Evolutionary conservation across 2,888 invertebrate genomes (phyloP), one percentile per base, ranked within the genome.

Genomic region (Hybos culiciformis): DNA sequence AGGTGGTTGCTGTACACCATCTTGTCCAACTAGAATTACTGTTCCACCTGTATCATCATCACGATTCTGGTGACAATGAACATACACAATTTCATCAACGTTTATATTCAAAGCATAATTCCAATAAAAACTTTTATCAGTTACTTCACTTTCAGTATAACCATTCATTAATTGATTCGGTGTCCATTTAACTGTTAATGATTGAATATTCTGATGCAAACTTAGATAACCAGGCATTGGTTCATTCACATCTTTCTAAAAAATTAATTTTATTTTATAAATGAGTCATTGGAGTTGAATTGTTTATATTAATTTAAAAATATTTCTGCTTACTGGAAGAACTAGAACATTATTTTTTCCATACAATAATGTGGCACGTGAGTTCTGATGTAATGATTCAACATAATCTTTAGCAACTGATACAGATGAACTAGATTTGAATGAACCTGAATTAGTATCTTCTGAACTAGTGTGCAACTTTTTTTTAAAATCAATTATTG

Each of bases 91-190:
- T 56, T 92, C 91, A 65, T 86, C 85, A 23, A 94, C 74, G 54
- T 80, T 80, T 17, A 93, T 83, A 60, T 87, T 88, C 46, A 93
- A 70, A 0, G 93, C 91, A 69, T 88, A 90, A 53, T 91, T 84
- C 93, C 93, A 94, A 62, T 81, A 87, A 11, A 74, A 72, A 52
- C 76, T 81, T 63, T 83, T 82, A 54, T 84, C 83, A 41, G 77
- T 73, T 12, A 72, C 72, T 52, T 81, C 81, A 44, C 70, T 70
- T 51, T 80, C 78, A 3, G 74, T 73, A 53, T 81, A 82, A 1
- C 87, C 88, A 59, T 92, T 92, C 91, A 94, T 94, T 40, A 94
- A 70, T 61, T 93, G 91, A 67, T 94, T 94, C 0, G 94, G 94
- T 1, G 92, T 93, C 94, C 94, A 94, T 69, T 93, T 93, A 53